Conservation (phyloP, 2,113 vertebrate species). For the Zosterops hypoxanthus region DNA sequence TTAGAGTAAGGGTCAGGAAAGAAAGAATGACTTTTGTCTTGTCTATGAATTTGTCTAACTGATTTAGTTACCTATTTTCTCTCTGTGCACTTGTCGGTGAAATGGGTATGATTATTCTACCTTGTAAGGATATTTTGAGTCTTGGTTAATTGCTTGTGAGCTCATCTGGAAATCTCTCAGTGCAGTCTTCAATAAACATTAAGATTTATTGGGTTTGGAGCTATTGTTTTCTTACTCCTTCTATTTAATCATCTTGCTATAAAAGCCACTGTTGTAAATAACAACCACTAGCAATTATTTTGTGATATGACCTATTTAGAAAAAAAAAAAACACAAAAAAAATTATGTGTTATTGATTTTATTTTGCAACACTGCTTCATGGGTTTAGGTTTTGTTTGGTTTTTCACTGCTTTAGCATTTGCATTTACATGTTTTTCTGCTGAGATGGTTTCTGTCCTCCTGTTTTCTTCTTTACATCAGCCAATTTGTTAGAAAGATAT, state of each 20-base stretch:
- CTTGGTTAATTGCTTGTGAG: constrained; percentile 5
- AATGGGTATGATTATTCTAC: background rate
- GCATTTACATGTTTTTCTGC: background rate
- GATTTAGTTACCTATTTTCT: background rate
- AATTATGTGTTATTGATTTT: background rate
- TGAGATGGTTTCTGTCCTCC: background rate
- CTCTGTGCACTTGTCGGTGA: background rate
- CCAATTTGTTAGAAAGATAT: background rate
- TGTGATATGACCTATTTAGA: background rate
- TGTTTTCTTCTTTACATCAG: background rate
- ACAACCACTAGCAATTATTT: background rate
- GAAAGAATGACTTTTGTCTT: background rate
- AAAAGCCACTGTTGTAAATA: background rate
- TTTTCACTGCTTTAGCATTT: background rate
- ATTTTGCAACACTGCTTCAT: background rate
- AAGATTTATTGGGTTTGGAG: background rate
- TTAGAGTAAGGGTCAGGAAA: background rate
- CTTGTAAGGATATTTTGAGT: background rate
- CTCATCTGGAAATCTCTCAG: background rate
- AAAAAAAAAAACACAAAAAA: background rate
- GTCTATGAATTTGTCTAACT: background rate
- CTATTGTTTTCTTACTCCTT: background rate
- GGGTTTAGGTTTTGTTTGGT: background rate
- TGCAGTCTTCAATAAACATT: background rate
- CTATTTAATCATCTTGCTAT: background rate